Evolutionary conservation across 2,113 vertebrate genomes (phyloP), one percentile per base, ranked within the genome.

Genomic region (Austrofundulus limnaeus): DNA sequence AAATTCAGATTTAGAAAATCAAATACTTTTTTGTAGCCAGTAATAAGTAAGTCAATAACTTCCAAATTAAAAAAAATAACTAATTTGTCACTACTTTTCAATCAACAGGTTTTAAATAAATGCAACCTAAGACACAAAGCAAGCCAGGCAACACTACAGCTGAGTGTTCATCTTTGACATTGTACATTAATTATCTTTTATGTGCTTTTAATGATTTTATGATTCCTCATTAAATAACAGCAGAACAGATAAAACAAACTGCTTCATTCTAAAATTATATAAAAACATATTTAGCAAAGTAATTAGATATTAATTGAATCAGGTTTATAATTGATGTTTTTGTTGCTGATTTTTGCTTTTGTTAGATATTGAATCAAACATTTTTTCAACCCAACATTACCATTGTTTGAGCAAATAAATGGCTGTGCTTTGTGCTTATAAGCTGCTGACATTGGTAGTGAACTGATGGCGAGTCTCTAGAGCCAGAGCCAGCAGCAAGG

Each of bases 391-490:
- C 19, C 11, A 47, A 1, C 4, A n/a, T 11, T 16, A n/a, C 0
- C 45, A 2, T 57, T 56, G 16, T 42, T 52, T 23, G 21, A 69
- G 31, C 46, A 34, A 37, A 52, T 24, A 17, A n/a, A 24, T 52
- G 20, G 4, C 47, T 67, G 19, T 54, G 41, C 47, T 53, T 37
- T 47, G 16, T 51, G 31, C 37, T 20, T 14, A 24, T 58, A 2
- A 41, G 49, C 54, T 38, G 49, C 65, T 58, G 72, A 82, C 76
- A 80, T 85, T 79, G 78, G 52, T 66, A 53, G 59, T 50, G 61
- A 38, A 13, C 42, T 69, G 59, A 49, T 47, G 50, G 49, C 42
- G 63, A 28, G 51, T 41, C 59, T 53, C 61, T 43, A 6, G 62
- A 66, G 70, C 23, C 54, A 1, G 0, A 62, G 54, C 68, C 73